Conservation (phyloP, 2,797 vertebrate genomes). For the Buphagus erythrorhynchus region DNA sequence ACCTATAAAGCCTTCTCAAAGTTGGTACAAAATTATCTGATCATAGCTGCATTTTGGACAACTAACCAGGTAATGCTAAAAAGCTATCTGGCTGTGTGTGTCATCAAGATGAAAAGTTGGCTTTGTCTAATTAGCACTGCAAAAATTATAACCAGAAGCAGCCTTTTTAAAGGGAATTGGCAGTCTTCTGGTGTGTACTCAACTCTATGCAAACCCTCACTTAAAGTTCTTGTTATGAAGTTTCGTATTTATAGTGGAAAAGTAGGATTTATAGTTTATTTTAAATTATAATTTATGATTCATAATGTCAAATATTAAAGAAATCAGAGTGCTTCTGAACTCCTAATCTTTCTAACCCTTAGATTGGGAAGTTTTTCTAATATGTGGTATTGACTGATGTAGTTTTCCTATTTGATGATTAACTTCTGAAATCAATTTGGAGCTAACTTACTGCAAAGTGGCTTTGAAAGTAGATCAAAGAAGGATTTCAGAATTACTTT, state of each 20-base stretch:
- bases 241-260: not conserved
- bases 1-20: not conserved
- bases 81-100: not conserved
- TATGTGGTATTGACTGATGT: not conserved
- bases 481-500: constrained; percentile 4
- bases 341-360: not conserved
- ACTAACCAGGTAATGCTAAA: not conserved
- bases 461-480: constrained; percentile 49
- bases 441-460: not conserved
- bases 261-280: not conserved
- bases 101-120: not conserved
- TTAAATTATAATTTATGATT: not conserved
- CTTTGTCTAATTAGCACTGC: not conserved
- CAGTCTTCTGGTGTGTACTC: not conserved
- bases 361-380: not conserved
- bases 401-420: constrained; percentile 11
- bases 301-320: not conserved
- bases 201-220: not conserved
- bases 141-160: not conserved
- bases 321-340: not conserved
- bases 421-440: constrained; percentile 40
- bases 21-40: not conserved
- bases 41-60: not conserved
- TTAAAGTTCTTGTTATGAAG: not conserved
- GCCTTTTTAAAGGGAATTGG: not conserved